These are phyloP conservation scores for Cebus imitator DNA, from an alignment of 2,113 vertebrate species.

Conservation along the genomic window DNA sequence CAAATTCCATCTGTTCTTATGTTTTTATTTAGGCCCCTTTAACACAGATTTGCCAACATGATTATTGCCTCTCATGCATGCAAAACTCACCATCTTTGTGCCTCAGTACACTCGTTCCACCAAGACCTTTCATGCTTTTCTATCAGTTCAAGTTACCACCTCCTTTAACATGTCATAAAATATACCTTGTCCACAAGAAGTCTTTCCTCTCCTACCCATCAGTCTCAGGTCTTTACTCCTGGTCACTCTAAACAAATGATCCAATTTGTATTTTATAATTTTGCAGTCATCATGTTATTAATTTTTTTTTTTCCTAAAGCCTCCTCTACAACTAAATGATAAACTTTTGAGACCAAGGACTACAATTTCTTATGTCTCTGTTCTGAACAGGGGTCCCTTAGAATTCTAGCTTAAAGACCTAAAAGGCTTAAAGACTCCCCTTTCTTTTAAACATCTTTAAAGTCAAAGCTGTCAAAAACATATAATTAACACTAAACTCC, in stretches of 20 bases:
- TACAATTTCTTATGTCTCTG: not conserved
- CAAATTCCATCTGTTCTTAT: not conserved
- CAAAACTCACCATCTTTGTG: not conserved
- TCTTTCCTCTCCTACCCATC: not conserved
- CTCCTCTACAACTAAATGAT: not conserved
- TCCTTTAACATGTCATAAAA: constrained; percentile 43
- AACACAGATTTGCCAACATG: constrained; percentile 12
- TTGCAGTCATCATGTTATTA: not conserved
- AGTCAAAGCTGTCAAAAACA: constrained; percentile 27
- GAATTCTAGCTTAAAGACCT: not conserved
- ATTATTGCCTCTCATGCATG: not conserved
- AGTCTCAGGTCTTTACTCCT: constrained; percentile 15
- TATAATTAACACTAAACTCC: not conserved
- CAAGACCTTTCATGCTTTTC: not conserved
- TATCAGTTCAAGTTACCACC: not conserved
- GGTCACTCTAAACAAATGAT: constrained; percentile 41
- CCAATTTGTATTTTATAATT: constrained; percentile 46
- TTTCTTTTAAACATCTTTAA: constrained; percentile 40
- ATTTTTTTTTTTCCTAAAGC: not conserved
- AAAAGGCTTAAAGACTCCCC: not conserved
- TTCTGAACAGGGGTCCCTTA: constrained; percentile 16
- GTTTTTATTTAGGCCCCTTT: not conserved
- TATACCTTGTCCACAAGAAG: not conserved
- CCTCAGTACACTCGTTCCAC: not conserved
- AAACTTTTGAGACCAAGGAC: not conserved